phyloP scores from a whole-genome alignment of 2,113 vertebrate species.

The Forbesichthys agassizii region DNA sequence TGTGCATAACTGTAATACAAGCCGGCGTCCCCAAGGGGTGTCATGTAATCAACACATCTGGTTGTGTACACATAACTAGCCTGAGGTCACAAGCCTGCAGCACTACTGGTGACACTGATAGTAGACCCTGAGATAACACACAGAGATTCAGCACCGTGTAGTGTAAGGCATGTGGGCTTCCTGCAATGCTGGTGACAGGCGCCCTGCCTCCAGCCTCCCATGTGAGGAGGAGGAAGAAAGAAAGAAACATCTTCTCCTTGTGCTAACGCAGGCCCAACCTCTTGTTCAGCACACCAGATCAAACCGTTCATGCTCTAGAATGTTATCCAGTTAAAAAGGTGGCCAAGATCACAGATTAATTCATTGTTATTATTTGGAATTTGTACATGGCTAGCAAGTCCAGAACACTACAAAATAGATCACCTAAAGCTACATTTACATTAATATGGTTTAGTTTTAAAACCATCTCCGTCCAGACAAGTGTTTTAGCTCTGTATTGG shows the following conservation, averaged over 20 bases:
- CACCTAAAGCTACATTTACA: too few relatives aligned
- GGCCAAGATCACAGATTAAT: not conserved
- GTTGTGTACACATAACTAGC: not conserved
- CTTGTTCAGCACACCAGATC: not conserved
- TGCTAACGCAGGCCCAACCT: not conserved
- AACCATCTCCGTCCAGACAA: too few relatives aligned
- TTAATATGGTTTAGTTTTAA: too few relatives aligned
- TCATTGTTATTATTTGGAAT: not conserved
- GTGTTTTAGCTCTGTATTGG: too few relatives aligned
- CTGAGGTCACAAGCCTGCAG: slow-evolving; percentile 30
- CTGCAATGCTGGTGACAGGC: slow-evolving; percentile 61
- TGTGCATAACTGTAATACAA: not conserved
- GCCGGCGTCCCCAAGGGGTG: slow-evolving; percentile 15
- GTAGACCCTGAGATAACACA: slow-evolving; percentile 30
- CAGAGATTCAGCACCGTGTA: not conserved
- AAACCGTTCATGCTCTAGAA: too few relatives aligned
- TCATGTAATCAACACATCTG: not conserved
- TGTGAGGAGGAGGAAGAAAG: slow-evolving; percentile 36
- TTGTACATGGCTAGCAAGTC: not conserved
- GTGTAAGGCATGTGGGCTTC: slow-evolving; percentile 67
- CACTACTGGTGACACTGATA: slow-evolving; percentile 27
- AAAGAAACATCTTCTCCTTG: slow-evolving; percentile 30
- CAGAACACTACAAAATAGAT: not conserved
- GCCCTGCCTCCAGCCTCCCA: slow-evolving; percentile 41
- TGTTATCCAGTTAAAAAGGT: too few relatives aligned